Evolutionary conservation across 2,888 invertebrate species (phyloP).

Genomic region (Stenotaenia linearis): DNA sequence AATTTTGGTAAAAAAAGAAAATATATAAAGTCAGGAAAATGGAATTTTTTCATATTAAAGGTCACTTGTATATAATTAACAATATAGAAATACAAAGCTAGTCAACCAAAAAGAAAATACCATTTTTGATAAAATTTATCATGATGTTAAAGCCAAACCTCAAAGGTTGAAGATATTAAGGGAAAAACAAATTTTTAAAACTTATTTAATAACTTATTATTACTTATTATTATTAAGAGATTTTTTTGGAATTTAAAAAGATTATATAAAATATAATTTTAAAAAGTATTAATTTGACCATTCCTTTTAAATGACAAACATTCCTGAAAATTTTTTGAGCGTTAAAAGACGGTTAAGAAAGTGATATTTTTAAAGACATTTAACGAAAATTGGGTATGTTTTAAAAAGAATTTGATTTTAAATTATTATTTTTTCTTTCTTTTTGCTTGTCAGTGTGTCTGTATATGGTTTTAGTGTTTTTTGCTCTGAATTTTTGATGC

Average conservation of each 20-base stretch:
- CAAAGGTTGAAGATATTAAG: conserved; percentile 29
- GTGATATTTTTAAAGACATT: conserved; percentile 6
- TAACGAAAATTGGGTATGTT: conserved; percentile 11
- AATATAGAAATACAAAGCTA: conserved; percentile 26
- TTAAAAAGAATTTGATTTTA: not conserved
- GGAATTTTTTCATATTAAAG: conserved; percentile 20
- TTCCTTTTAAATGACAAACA: conserved; percentile 7
- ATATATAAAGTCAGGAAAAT: conserved; percentile 3
- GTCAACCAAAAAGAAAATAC: conserved; percentile 21
- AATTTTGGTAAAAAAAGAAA: conserved; percentile 3
- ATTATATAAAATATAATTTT: not conserved
- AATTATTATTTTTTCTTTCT: not conserved
- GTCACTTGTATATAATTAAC: conserved; percentile 23
- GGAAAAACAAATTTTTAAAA: conserved; percentile 15
- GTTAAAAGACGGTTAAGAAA: not conserved
- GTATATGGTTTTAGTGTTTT: conserved; percentile 23
- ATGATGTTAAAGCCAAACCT: conserved; percentile 31
- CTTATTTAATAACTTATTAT: not conserved
- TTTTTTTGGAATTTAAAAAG: not conserved
- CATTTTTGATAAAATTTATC: conserved; percentile 33
- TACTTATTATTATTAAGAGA: not conserved
- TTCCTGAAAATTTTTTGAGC: not conserved
- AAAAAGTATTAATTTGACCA: conserved; percentile 26
- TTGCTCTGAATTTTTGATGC: conserved; percentile 18
- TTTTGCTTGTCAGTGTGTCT: conserved; percentile 24